Conservation (phyloP, 2,113 vertebrate genomes). For the Gambusia affinis region DNA sequence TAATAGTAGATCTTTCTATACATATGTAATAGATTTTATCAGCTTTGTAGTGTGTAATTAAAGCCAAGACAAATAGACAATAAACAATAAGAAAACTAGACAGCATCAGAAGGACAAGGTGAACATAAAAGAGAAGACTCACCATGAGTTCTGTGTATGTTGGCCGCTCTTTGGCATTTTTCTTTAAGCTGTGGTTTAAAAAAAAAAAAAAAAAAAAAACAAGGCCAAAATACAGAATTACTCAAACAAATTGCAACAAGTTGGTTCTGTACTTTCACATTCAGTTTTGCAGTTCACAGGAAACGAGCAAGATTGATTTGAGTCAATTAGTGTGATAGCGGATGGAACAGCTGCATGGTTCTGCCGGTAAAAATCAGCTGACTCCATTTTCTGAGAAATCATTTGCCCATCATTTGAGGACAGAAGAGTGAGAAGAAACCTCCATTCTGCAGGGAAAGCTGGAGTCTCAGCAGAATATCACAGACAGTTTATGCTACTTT, state of each 20-base stretch:
- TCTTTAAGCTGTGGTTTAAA: slow-evolving; percentile 89
- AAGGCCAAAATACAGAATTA: background rate
- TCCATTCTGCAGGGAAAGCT: background rate
- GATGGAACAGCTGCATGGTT: background rate
- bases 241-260: background rate
- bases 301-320: background rate
- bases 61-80: slow-evolving; percentile 9
- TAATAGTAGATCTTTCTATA: background rate
- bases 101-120: too few relatives aligned
- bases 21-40: background rate
- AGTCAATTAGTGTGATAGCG: background rate
- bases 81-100: background rate
- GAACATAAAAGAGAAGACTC: slow-evolving; percentile 56
- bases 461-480: background rate
- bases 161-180: slow-evolving; percentile 97
- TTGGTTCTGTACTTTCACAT: background rate
- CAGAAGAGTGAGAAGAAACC: background rate
- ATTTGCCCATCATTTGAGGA: background rate
- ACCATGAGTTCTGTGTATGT: slow-evolving; percentile 98
- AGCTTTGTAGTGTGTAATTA: slow-evolving; percentile 42
- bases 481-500: background rate
- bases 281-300: background rate
- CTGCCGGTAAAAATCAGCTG: background rate
- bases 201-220: background rate
- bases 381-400: background rate